Base-by-base conservation (phyloP, 2,888 invertebrate genomes). In the Plagodis pulveraria region DNA sequence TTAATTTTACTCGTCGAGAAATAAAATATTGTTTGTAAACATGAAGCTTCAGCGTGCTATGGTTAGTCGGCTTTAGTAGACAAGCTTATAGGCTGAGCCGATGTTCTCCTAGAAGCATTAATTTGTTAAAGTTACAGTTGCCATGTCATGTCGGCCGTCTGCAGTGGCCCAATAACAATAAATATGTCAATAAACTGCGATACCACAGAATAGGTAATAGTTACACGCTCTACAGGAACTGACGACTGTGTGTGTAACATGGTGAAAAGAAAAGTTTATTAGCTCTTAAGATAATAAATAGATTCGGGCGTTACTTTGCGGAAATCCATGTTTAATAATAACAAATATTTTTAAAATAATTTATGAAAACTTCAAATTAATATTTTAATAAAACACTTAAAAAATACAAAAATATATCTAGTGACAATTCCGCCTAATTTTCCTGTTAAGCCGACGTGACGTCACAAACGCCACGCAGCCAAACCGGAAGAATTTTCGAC, bases 101-200 rank as follows among this genome's bases (percentile, higher is more conserved):
- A 40, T 10, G 8, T 40, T 1, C 22, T 22, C 22, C 22, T 22
- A 40, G 5, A 40, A 22, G 12, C 51, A 77, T 77, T 78, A 77
- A 77, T 77, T 81, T 65, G 73, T 75, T 76, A 72, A 70, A 70
- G 43, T 41, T 56, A 65, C 68, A 67, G 64, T 57, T 47, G 40
- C 46, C 33, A 56, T 59, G 62, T 62, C 63, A 55, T 57, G 63
- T 65, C 53, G 45, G 36, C 42, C 51, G 44, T 47, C 47, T 52
- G 45, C 41, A 50, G 49, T 46, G 49, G 47, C 35, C 66, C 74
- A 74, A 78, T 81, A 74, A 76, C 73, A 67, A 74, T 82, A 84
- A 83, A 83, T 80, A 76, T 76, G 75, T 80, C 81, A 78, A 77
- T 80, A 62, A 66, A 63, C 38, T 35, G 61, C 61, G 65, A 65